phyloP scores from a whole-genome alignment of 2,113 vertebrate species.

The Gopherus flavomarginatus region DNA sequence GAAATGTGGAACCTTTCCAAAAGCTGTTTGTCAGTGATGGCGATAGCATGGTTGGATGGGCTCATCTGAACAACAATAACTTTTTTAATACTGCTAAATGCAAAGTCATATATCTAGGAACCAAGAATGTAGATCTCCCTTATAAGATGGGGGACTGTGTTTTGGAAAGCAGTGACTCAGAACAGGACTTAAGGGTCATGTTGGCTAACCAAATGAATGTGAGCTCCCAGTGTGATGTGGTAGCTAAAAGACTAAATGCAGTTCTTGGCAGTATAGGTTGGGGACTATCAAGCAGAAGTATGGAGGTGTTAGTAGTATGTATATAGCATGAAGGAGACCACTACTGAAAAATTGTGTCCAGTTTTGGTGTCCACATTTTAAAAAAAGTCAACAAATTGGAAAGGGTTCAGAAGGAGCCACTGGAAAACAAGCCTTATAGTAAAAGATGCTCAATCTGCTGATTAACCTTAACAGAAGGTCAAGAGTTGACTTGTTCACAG shows the following conservation, averaged over 20 bases:
- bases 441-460: neutral
- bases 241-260: neutral
- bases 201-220: neutral
- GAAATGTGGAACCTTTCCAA: neutral
- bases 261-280: neutral
- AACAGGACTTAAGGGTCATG: neutral
- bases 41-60: neutral
- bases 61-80: neutral
- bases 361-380: neutral
- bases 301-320: neutral
- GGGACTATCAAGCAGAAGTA: neutral
- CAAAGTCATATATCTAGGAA: neutral
- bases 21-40: neutral
- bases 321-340: fast-evolving
- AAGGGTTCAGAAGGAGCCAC: neutral
- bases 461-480: slow-evolving; percentile 11
- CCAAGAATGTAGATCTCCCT: neutral
- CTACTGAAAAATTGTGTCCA: neutral
- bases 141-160: neutral
- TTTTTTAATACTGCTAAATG: neutral
- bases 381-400: neutral
- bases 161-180: neutral
- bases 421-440: neutral
- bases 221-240: neutral
- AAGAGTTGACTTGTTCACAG: slow-evolving; percentile 6